Conservation (phyloP, 1,140 invertebrate genomes). For the Saccostrea echinata region DNA sequence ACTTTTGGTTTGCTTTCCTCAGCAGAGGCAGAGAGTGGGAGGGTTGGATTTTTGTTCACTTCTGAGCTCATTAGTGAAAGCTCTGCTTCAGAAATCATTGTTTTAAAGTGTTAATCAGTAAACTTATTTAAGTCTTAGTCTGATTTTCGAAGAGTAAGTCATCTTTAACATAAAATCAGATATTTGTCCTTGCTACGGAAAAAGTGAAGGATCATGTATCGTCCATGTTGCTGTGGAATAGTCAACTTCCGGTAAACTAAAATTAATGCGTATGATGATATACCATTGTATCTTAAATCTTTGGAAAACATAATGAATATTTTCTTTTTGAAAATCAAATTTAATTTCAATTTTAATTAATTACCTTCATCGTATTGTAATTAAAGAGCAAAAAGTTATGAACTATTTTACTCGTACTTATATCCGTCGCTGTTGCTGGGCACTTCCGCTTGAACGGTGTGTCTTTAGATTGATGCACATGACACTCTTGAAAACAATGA, state of each 20-base stretch:
- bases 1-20: constrained; percentile 39
- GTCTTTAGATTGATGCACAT: background rate
- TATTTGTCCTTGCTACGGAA: constrained; percentile 1
- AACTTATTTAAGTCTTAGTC: constrained; percentile 39
- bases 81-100: constrained; percentile 41
- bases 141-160: constrained; percentile 40
- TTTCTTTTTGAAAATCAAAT: too few species aligned
- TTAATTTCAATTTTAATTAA: too few species aligned
- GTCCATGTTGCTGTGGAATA: constrained; percentile 65
- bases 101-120: constrained; percentile 28
- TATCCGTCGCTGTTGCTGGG: constrained; percentile 51
- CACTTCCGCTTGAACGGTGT: constrained; percentile 45
- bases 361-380: too few species aligned
- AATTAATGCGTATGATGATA: background rate
- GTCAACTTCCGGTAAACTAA: constrained; percentile 61
- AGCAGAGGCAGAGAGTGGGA: background rate
- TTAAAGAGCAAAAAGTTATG: too few species aligned
- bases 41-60: constrained; percentile 15
- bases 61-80: background rate
- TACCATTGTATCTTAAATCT: too few species aligned
- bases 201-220: constrained; percentile 40
- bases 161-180: background rate
- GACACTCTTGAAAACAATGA: background rate
- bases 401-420: constrained; percentile 36
- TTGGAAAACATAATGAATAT: too few species aligned